Evolutionary conservation across 2,888 invertebrate genomes (phyloP), one percentile per base, ranked within the genome.

Genomic region (Polydrusus pterygomalis): DNA sequence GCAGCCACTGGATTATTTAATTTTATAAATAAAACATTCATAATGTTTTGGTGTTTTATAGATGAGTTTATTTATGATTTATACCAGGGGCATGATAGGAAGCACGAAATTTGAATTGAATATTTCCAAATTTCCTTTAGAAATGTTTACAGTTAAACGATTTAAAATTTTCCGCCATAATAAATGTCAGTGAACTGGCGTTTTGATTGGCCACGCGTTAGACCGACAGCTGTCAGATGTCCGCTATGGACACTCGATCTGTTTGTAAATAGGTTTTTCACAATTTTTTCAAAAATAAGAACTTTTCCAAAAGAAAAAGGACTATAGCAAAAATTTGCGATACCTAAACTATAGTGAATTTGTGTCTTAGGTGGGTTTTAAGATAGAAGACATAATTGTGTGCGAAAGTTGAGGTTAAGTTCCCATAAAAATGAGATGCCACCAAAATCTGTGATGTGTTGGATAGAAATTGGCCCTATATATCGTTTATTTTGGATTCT

Each of bases 211-310:
- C 79, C 58, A 74, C 65, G 65, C 79, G 74, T 80, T 79, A 82
- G 82, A 80, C 82, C 60, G 58, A 70, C 65, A 51, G 38, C 47
- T 69, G 86, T 85, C 84, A 87, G 88, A 87, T 86, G 87, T 86
- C 87, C 85, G 83, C 83, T 79, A 86, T 87, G 86, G 86, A 85
- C 84, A 85, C 85, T 86, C 87, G 88, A 87, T 88, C 87, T 89
- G 89, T 89, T 89, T 89, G 88, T 88, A 88, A 88, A 89, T 89
- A 88, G 87, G 87, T 85, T 87, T 87, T 87, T 86, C 86, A 86
- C 84, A 85, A 88, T 86, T 87, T 88, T 87, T 84, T 81, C 83
- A 82, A 85, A 85, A 84, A 83, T 65, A 80, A 80, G 83, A 81
- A 82, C 80, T 76, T 74, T 60, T 72, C 70, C 70, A 79, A 79